Evolutionary conservation across 2,797 vertebrate genomes (phyloP).

Genomic region (Nannoperca obscura): DNA sequence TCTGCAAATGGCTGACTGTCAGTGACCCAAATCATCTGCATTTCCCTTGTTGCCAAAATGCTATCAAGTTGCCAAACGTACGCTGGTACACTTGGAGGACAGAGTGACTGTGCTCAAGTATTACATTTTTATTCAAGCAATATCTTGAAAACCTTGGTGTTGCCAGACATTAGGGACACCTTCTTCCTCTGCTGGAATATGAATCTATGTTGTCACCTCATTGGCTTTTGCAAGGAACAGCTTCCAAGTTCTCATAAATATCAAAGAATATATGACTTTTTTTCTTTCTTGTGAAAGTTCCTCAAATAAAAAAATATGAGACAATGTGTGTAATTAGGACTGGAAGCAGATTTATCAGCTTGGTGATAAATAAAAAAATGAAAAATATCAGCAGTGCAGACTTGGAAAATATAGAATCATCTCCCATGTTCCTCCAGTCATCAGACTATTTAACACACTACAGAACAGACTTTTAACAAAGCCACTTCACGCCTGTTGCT

Average conservation of each 20-base stretch:
- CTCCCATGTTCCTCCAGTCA: conserved; percentile 5
- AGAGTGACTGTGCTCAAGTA: conserved; percentile 9
- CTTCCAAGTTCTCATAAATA: background rate
- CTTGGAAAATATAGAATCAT: background rate
- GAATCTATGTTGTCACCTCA: conserved; percentile 26
- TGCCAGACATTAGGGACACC: conserved; percentile 26
- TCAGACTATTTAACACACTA: conserved; percentile 7
- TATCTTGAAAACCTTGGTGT: conserved; percentile 7
- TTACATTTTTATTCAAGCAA: conserved; percentile 23
- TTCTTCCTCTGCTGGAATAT: conserved; percentile 25
- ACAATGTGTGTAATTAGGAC: background rate
- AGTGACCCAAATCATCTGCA: background rate
- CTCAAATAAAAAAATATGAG: conserved; percentile 1
- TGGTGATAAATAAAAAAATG: conserved; percentile 15
- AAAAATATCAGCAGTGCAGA: conserved; percentile 11
- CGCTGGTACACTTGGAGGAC: conserved; percentile 19
- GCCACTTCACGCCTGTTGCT: conserved; percentile 37
- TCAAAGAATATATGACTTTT: background rate
- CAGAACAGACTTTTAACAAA: conserved; percentile 13
- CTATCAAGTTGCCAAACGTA: conserved; percentile 36
- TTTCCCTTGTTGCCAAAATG: conserved; percentile 33
- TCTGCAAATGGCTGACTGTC: conserved; percentile 28
- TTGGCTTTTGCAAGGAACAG: conserved; percentile 17
- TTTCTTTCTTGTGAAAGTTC: background rate
- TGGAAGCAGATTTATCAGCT: conserved; percentile 6